These are phyloP conservation scores for Campoletis raptor DNA, from an alignment of 2,888 invertebrate genomes.

Conservation along the genomic window DNA sequence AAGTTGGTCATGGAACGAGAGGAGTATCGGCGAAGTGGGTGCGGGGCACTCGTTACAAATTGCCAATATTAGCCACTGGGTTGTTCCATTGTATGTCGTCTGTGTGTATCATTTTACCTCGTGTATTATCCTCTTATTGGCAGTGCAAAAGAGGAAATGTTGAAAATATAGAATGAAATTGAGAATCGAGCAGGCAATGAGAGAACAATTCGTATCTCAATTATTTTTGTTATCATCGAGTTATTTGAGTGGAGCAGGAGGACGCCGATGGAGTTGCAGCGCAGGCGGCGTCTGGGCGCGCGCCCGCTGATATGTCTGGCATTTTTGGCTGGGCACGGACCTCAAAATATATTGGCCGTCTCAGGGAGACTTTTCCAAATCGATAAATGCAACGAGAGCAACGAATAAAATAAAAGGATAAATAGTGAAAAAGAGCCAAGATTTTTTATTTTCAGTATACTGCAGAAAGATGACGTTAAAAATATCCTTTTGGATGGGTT, in stretches of 20 bases:
- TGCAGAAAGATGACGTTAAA: conserved; percentile 12
- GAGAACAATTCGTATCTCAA: conserved; percentile 50
- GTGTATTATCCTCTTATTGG: conserved; percentile 20
- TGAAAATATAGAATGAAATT: background rate
- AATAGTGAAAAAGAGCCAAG: background rate
- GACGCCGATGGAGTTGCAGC: conserved; percentile 61
- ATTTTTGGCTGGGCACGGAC: conserved; percentile 77
- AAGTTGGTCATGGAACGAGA: too few species aligned
- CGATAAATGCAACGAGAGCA: conserved; percentile 9
- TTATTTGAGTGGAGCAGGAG: background rate
- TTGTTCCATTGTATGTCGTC: conserved; percentile 73
- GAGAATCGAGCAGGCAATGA: background rate
- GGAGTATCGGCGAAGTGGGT: conserved; percentile 25
- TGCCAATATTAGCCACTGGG: conserved; percentile 77
- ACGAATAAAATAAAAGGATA: background rate
- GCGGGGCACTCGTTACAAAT: conserved; percentile 74
- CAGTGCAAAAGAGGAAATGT: conserved; percentile 4
- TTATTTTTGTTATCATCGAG: conserved; percentile 59
- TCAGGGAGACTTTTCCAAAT: conserved; percentile 41
- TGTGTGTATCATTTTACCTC: background rate
- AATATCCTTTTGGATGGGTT: conserved; percentile 3
- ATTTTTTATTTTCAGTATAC: background rate
- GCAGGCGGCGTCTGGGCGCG: conserved; percentile 84
- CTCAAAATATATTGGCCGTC: conserved; percentile 74
- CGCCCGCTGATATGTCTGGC: conserved; percentile 84